Base-by-base conservation (phyloP, 1,140 invertebrate genomes). In the Euwallacea similis region DNA sequence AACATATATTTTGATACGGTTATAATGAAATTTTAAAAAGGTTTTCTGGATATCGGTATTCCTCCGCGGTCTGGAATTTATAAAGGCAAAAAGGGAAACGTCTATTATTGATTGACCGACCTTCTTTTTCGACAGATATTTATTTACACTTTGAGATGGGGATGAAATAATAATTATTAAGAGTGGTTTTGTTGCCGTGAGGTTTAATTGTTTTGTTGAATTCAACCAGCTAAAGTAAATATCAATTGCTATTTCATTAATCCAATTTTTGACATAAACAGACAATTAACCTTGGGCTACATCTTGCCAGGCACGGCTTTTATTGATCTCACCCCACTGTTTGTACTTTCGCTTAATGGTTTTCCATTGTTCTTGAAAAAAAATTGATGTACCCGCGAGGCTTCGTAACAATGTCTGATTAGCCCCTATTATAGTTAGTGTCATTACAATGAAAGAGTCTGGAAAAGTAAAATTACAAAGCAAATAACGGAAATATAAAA, bases 71-170 rank as follows among this genome's bases (percentile, higher is more conserved):
- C 42, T 43, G 11, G 21, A 62, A 62, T 62, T 42, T 42, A 15
- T 62, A 62, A 62, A 43, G 59, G 59, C 41, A 62, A 62, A 62
- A 62, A 62, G 59, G 59, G 9, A 62, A 62, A 11, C 41, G 13
- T 62, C 59, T 62, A 42, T 62, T 62, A 62, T 62, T 62, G 59
- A 62, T 62, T 62, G 59, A 11, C 8, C 42, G 42, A 44, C 43
- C 59, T 62, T 44, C 44, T 11, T 42, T 62, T 44, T 46, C 10
- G 59, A 41, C 10, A 16, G 41, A 16, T 15, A 44, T 62, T 62
- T 44, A 44, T n/a, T 62, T 44, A 44, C 59, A 44, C 59, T 62
- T 46, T 44, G 41, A 42, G 43, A 41, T 62, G 15, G 9, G 54
- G 16, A 13, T 56, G 54, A 56, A 56, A 16, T 33, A 33, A 33